Evolutionary conservation across 2,113 vertebrate species (phyloP).

Genomic region (Scomber scombrus): DNA sequence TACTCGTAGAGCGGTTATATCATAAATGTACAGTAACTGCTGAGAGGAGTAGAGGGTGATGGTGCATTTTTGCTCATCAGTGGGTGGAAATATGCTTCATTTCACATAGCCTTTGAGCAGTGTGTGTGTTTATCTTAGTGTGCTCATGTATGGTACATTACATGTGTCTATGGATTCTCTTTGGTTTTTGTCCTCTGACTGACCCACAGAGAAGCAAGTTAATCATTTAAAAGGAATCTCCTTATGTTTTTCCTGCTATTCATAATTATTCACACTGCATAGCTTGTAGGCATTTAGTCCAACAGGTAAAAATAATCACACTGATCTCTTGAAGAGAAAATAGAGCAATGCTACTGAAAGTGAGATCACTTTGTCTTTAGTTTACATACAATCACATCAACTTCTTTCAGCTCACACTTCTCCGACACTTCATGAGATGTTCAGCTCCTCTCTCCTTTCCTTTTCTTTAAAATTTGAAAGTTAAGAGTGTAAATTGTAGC

Average conservation of each 20-base stretch:
- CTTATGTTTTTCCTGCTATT: neutral
- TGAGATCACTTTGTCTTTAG: too few relatives aligned
- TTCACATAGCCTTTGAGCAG: neutral
- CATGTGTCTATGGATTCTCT: neutral
- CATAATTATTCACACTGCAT: neutral
- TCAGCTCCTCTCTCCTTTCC: too few relatives aligned
- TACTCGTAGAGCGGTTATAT: conserved; percentile 34
- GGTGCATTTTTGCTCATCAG: neutral
- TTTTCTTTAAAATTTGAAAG: too few relatives aligned
- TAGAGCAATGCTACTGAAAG: too few relatives aligned
- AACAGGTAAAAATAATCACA: too few relatives aligned
- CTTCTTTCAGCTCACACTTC: too few relatives aligned
- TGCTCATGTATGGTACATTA: neutral
- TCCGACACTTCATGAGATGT: too few relatives aligned
- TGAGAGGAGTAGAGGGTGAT: conserved; percentile 10
- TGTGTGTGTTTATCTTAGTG: neutral
- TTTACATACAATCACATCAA: too few relatives aligned
- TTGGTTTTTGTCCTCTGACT: neutral
- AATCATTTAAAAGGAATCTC: neutral
- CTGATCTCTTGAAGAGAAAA: too few relatives aligned
- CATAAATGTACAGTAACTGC: neutral
- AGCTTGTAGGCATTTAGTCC: too few relatives aligned
- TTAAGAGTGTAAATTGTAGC: too few relatives aligned
- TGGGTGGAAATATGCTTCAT: too few relatives aligned
- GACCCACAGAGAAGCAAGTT: neutral